These are phyloP conservation scores for Amorpha juglandis DNA, from an alignment of 2,888 invertebrate species.

Conservation along the genomic window DNA sequence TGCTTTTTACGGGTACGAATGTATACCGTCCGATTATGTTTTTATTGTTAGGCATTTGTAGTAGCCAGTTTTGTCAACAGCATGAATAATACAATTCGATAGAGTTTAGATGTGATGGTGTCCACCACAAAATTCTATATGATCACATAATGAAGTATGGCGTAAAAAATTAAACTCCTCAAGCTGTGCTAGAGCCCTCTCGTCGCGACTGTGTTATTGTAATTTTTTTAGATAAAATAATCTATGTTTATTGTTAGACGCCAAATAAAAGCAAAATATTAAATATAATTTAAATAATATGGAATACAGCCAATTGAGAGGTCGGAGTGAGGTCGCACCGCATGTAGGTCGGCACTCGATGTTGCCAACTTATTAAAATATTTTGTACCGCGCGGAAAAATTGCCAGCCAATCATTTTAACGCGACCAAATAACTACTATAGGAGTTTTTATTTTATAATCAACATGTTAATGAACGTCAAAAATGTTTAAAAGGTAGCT, in stretches of 20 bases:
- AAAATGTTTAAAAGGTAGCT: background rate
- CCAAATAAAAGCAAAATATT: background rate
- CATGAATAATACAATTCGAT: too few relatives aligned
- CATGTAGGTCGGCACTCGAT: slow-evolving; percentile 42
- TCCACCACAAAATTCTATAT: too few relatives aligned
- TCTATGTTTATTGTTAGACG: background rate
- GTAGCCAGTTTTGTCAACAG: too few relatives aligned
- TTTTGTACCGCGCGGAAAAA: slow-evolving; percentile 29
- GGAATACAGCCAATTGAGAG: slow-evolving; percentile 49
- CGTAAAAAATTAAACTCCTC: too few relatives aligned
- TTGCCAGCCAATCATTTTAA: slow-evolving; percentile 22
- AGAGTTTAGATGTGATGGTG: too few relatives aligned
- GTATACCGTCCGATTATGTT: background rate
- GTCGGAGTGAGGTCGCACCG: slow-evolving; percentile 41
- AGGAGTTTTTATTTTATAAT: background rate
- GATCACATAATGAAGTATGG: too few relatives aligned
- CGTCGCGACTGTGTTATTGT: too few relatives aligned
- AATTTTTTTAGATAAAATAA: too few relatives aligned
- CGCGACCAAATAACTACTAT: background rate
- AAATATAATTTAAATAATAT: slow-evolving; percentile 36
- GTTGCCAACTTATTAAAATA: slow-evolving; percentile 42
- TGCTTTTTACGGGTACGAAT: background rate
- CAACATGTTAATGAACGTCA: background rate
- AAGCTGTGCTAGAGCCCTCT: too few relatives aligned
- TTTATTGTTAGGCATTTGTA: too few relatives aligned